Evolutionary conservation across 2,797 vertebrate species (phyloP), one percentile per base, ranked within the genome.

Genomic region (Enteromius radiatus): DNA sequence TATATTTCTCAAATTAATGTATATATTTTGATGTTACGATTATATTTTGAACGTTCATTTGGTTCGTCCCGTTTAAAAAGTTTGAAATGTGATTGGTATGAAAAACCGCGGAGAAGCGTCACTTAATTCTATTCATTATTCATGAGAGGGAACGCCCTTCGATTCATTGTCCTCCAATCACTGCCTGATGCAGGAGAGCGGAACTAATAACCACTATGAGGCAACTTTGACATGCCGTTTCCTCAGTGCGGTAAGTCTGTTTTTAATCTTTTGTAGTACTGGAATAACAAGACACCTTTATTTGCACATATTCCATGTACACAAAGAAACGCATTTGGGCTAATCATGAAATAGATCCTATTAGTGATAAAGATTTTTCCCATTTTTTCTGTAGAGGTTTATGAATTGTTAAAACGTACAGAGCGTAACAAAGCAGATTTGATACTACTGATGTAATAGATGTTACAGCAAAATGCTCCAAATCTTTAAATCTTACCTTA

Each of bases 401-500:
- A 56, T 3, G 15, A 49, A 49, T 0, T 9, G n/a, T 56, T 56
- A 17, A 56, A n/a, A 21, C n/a, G 7, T 54, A 21, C 3, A 10
- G 21, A 31, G 26, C 17, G 38, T 41, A 41, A 41, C 38, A 65
- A 36, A 65, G 19, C 31, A 21, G 63, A 2, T 21, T 8, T 59
- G 21, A 38, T 43, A 17, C 19, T 33, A 5, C 6, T 26, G 36
- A 61, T 59, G 17, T 47, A 59, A 64, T 64, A 3, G 26, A 28
- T 59, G 28, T 33, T 38, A 47, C 1, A 59, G 26, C 1, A 17
- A 38, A 49, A 75, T 4, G 7, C 10, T 1, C 0, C 61, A 26
- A 63, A 12, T 19, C 33, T 28, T 64, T 36, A 19, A n/a, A 19
- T 47, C 91, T 91, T 81, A 95, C 94, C 93, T 94, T 92, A 56